Evolutionary conservation across 2,888 invertebrate genomes (phyloP).

Genomic region (Orthosia incerta): DNA sequence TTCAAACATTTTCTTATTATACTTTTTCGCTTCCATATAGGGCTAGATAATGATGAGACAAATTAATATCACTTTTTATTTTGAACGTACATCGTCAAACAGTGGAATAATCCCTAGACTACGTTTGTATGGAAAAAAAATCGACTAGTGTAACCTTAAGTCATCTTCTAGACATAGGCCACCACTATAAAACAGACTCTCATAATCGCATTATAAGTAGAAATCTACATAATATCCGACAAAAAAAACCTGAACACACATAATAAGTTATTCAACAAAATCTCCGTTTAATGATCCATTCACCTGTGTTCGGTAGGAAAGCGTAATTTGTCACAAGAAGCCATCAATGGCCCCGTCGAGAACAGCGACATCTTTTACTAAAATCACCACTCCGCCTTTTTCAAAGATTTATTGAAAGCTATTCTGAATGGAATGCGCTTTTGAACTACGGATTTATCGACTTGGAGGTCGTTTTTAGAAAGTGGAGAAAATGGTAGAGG

Average conservation of each 20-base stretch:
- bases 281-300: slow-evolving; percentile 45
- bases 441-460: slow-evolving; percentile 47
- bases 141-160: no score
- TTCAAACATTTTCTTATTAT: no score
- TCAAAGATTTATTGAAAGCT: slow-evolving; percentile 56
- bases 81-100: no score
- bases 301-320: slow-evolving; percentile 37
- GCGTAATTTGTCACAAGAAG: slow-evolving; percentile 53
- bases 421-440: slow-evolving; percentile 50
- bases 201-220: background rate
- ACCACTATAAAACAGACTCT: background rate
- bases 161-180: background rate
- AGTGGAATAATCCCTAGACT: no score
- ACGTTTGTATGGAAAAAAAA: no score
- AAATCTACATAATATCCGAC: slow-evolving; percentile 8
- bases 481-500: background rate
- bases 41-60: no score
- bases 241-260: background rate
- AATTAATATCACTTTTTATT: no score
- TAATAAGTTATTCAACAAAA: slow-evolving; percentile 41
- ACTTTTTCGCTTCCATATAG: no score
- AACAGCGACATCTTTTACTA: slow-evolving; percentile 50
- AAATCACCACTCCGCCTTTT: slow-evolving; percentile 50
- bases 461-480: slow-evolving; percentile 8
- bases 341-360: slow-evolving; percentile 50